Evolutionary conservation across 1,140 invertebrate species (phyloP), one percentile per base, ranked within the genome.

Genomic region (Ceratitis capitata): DNA sequence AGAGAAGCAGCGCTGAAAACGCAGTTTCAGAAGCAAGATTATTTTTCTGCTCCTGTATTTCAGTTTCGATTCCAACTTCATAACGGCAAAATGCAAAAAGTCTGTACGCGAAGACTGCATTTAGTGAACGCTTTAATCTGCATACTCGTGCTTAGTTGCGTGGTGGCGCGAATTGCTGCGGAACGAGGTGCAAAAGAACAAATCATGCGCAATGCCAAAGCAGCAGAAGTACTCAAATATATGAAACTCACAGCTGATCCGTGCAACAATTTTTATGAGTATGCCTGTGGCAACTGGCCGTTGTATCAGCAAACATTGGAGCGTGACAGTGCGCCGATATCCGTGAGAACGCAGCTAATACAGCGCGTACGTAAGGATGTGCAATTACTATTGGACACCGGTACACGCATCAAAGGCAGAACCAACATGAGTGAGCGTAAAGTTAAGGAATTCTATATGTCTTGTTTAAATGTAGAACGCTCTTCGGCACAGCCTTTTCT

Each of bases 231-330:
- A 94, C 93, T 93, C 86, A 94, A 94, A 86, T 96, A 95, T 87
- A 97, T 98, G 95, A 96, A 98, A 88, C 91, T 89, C 0, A 92
- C 89, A n/a, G 94, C 94, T 0, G 94, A 98, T 92, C 97, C 98
- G 0, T 99, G 98, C 91, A 92, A 95, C 1, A 97, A 99, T 91
- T 99, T 98, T 91, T 98, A 98, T 92, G 94, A 96, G 1, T 91
- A 85, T 86, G 90, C 90, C 14, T 91, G 90, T 35, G 90, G 90
- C 51, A 88, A 90, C 97, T 96, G 90, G 95, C 96, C 32, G 35
- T 85, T 93, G 88, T 87, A 16, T 85, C 90, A 2, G 56, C 56
- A 29, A 23, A 16, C 14, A 32, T 7, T 39, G 35, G 47, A 42
- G 23, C 51, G 49, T 7, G 83, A 82, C 26, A n/a, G n/a, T n/a